phyloP scores from a whole-genome alignment of 2,797 vertebrate genomes.

The Enteromius mattozi region DNA sequence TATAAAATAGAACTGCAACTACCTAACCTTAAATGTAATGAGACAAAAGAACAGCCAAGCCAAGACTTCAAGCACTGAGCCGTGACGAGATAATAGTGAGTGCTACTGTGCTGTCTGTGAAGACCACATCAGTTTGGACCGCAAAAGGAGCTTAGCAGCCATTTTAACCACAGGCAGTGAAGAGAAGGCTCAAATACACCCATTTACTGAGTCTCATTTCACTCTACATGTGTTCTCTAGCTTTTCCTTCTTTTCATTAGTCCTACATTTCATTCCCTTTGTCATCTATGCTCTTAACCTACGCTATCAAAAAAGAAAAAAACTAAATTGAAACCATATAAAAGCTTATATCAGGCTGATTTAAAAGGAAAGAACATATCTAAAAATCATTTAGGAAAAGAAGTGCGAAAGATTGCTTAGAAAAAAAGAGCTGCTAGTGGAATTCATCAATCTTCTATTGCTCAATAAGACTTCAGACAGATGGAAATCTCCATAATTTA shows the following conservation, averaged over 20 bases:
- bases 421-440: conserved; percentile 11
- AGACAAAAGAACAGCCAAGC: background rate
- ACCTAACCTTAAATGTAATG: no score
- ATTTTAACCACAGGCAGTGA: background rate
- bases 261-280: background rate
- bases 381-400: conserved; percentile 22
- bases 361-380: background rate
- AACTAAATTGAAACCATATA: conserved; percentile 1
- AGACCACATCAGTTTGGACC: conserved; percentile 25
- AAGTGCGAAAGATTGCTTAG: conserved; percentile 5
- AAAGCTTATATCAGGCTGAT: background rate
- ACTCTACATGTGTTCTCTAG: background rate
- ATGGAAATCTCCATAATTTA: conserved; percentile 56
- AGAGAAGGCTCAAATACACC: conserved; percentile 31
- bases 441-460: conserved; percentile 4
- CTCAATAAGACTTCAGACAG: conserved; percentile 43
- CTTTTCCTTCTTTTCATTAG: conserved; percentile 2
- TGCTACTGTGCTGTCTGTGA: conserved; percentile 49
- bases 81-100: conserved; percentile 27
- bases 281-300: background rate
- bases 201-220: conserved; percentile 3
- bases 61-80: background rate
- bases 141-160: conserved; percentile 20
- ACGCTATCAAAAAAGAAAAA: background rate
- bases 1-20: background rate